Conservation (phyloP, 2,888 invertebrate genomes). For the Rotaria sp. region DNA sequence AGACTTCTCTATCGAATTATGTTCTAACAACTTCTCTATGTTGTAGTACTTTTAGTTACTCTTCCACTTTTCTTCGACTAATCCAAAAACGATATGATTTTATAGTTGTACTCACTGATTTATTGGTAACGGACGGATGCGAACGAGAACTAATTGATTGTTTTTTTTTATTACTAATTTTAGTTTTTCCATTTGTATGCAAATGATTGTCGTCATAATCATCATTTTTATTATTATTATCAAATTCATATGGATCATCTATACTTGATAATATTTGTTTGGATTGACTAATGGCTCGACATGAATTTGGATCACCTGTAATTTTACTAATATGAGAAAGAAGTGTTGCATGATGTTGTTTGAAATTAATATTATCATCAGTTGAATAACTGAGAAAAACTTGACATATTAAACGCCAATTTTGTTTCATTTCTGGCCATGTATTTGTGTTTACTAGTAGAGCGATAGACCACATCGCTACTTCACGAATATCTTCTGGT, state of each 20-base stretch:
- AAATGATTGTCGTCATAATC: neutral
- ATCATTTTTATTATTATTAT: neutral
- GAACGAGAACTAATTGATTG: too few species aligned
- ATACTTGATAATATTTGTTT: too few species aligned
- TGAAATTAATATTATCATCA: neutral
- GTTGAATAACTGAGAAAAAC: neutral
- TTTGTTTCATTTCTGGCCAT: neutral
- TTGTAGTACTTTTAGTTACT: too few species aligned
- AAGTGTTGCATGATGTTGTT: neutral
- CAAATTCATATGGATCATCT: neutral
- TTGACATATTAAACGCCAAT: neutral
- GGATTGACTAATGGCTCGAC: neutral
- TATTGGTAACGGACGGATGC: too few species aligned
- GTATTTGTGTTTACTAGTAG: neutral
- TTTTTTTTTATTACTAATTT: neutral
- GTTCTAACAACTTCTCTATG: too few species aligned
- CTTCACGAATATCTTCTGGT: neutral
- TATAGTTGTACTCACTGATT: too few species aligned
- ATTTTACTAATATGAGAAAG: neutral
- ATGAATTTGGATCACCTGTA: neutral
- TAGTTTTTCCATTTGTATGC: neutral
- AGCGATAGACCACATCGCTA: neutral
- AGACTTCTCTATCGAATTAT: too few species aligned
- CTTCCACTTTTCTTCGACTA: too few species aligned
- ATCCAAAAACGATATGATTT: too few species aligned